A percentile compares a stretch with the other conserved stretches of the same genome.
Conservation (phyloP, 2,888 invertebrate species). For the Lordiphosa fenestrarum region DNA sequence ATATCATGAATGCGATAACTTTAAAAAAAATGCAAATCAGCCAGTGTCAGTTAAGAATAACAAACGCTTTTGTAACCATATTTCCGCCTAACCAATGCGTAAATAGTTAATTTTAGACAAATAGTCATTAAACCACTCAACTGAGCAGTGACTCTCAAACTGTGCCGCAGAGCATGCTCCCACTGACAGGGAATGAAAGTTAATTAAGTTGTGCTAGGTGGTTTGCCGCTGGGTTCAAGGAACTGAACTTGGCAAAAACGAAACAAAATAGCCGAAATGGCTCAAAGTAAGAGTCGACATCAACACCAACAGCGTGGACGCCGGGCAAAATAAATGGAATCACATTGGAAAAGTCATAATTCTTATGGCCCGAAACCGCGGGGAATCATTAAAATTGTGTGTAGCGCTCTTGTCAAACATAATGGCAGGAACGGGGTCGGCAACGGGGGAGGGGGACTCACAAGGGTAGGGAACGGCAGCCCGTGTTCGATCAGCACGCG, state of each 20-base stretch:
- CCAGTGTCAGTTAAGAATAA: too few relatives aligned
- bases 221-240: conserved; percentile 51
- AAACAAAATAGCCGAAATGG: conserved; percentile 46
- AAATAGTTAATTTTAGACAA: background rate
- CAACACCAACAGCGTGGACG: conserved; percentile 62
- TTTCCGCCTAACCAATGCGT: background rate
- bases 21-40: too few relatives aligned
- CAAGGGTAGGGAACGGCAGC: conserved; percentile 10
- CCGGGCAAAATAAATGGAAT: conserved; percentile 64
- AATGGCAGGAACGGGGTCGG: conserved; percentile 11
- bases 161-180: conserved; percentile 20
- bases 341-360: conserved; percentile 70
- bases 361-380: conserved; percentile 57
- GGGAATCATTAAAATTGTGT: conserved; percentile 71
- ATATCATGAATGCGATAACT: too few relatives aligned
- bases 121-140: conserved; percentile 1
- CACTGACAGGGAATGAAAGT: conserved; percentile 52
- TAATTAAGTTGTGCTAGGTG: conserved; percentile 57
- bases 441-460: background rate
- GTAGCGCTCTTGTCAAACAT: conserved; percentile 70
- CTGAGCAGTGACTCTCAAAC: conserved; percentile 29
- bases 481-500: conserved; percentile 64
- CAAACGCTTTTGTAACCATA: background rate
- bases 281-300: conserved; percentile 61
- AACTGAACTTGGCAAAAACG: conserved; percentile 56